These are phyloP conservation scores for Athrips mouffetella DNA, from an alignment of 2,888 invertebrate genomes.

Conservation along the genomic window DNA sequence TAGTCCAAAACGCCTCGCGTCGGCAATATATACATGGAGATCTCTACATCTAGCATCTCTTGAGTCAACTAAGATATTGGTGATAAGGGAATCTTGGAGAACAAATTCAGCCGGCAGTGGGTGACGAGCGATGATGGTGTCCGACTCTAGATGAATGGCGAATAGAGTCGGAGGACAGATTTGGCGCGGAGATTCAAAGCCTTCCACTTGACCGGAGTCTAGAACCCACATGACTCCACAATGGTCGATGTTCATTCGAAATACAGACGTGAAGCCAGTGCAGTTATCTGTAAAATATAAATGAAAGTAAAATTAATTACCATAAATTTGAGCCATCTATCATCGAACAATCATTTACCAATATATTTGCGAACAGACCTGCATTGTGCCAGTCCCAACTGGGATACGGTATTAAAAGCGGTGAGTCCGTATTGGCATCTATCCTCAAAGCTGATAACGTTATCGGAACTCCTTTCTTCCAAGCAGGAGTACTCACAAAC, in stretches of 20 bases:
- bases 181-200: slow-evolving; percentile 80
- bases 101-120: slow-evolving; percentile 82
- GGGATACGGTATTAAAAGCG: slow-evolving; percentile 84
- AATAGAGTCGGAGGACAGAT: slow-evolving; percentile 85
- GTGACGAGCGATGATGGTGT: slow-evolving; percentile 80
- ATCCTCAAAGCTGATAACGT: slow-evolving; percentile 83
- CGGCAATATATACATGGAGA: slow-evolving; percentile 82
- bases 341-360: not conserved
- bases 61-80: slow-evolving; percentile 83
- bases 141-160: slow-evolving; percentile 84
- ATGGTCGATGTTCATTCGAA: slow-evolving; percentile 86
- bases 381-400: slow-evolving; percentile 84
- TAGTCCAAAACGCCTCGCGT: slow-evolving; percentile 82
- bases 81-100: slow-evolving; percentile 82
- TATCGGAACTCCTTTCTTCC: slow-evolving; percentile 86
- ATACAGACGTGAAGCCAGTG: slow-evolving; percentile 85
- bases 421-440: slow-evolving; percentile 72
- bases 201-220: slow-evolving; percentile 87
- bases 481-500: slow-evolving; percentile 87
- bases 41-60: slow-evolving; percentile 79
- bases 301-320: not conserved
- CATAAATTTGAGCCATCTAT: not conserved
- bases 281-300: slow-evolving; percentile 59
- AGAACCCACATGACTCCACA: slow-evolving; percentile 89
- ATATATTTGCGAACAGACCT: slow-evolving; percentile 36